Evolutionary conservation across 2,113 vertebrate species (phyloP).

Genomic region (Fregata magnificens): DNA sequence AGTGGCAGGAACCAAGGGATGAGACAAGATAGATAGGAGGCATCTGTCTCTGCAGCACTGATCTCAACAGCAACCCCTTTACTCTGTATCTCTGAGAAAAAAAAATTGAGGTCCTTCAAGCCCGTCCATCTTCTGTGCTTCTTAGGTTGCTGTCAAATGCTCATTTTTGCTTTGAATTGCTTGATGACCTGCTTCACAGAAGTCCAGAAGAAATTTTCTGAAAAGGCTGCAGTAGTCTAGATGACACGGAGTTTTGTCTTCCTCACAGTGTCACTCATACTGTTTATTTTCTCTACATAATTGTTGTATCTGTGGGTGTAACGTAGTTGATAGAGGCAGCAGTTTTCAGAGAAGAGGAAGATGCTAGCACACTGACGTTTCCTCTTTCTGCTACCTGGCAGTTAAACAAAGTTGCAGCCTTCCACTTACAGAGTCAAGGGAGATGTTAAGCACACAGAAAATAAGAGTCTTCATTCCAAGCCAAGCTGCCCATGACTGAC

Average conservation of each 20-base stretch:
- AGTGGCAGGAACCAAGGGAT: neutral
- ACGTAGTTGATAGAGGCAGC: neutral
- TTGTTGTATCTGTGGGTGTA: neutral
- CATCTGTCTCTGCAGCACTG: neutral
- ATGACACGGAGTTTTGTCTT: neutral
- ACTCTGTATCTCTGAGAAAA: accelerated
- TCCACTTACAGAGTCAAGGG: neutral
- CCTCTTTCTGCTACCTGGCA: neutral
- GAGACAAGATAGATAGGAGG: neutral
- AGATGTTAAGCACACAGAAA: neutral
- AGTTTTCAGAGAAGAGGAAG: neutral
- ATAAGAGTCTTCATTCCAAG: neutral
- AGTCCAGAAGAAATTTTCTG: neutral
- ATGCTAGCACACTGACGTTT: neutral
- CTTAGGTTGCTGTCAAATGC: neutral
- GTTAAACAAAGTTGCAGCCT: neutral
- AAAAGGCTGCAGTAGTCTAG: neutral
- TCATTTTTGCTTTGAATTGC: neutral
- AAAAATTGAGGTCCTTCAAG: neutral
- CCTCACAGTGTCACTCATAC: neutral
- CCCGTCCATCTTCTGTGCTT: neutral
- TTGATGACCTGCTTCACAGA: neutral
- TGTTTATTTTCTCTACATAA: neutral
- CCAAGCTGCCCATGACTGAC: neutral
- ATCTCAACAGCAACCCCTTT: neutral